A percentile compares a stretch with the other conserved stretches of the same genome.
phyloP scores from a whole-genome alignment of 2,113 vertebrate genomes.

The Boulengeromyrus knoepffleri region DNA sequence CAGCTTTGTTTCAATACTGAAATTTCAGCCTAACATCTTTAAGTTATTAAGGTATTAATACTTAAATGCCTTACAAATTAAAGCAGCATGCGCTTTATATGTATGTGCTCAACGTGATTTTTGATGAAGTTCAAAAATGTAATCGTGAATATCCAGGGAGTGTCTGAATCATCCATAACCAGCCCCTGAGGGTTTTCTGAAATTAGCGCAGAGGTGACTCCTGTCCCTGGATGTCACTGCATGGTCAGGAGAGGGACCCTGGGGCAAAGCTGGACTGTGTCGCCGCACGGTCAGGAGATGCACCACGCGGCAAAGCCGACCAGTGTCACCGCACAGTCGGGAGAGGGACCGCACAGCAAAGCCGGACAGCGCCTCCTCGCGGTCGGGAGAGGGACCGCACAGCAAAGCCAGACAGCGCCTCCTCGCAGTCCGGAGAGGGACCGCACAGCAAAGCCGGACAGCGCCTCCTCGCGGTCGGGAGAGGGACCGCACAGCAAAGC shows the following conservation, averaged over 20 bases:
- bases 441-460: slow-evolving; percentile 20
- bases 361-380: slow-evolving; percentile 30
- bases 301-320: rapidly evolving
- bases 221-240: background rate
- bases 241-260: slow-evolving; percentile 60
- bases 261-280: slow-evolving; percentile 28
- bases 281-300: no score
- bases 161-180: background rate
- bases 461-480: no score
- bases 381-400: slow-evolving; percentile 62
- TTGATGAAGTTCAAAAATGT: background rate
- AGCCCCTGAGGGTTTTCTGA: background rate
- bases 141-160: background rate
- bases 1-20: background rate
- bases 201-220: background rate
- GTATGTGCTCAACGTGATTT: background rate
- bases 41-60: background rate
- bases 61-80: background rate
- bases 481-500: no score
- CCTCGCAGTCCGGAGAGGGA: background rate
- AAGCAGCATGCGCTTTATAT: background rate
- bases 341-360: slow-evolving; percentile 47
- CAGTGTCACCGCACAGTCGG: slow-evolving; percentile 54
- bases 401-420: rapidly evolving
- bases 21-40: background rate